Evolutionary conservation across 2,113 vertebrate species (phyloP).

Genomic region (Seriola aureovittata): DNA sequence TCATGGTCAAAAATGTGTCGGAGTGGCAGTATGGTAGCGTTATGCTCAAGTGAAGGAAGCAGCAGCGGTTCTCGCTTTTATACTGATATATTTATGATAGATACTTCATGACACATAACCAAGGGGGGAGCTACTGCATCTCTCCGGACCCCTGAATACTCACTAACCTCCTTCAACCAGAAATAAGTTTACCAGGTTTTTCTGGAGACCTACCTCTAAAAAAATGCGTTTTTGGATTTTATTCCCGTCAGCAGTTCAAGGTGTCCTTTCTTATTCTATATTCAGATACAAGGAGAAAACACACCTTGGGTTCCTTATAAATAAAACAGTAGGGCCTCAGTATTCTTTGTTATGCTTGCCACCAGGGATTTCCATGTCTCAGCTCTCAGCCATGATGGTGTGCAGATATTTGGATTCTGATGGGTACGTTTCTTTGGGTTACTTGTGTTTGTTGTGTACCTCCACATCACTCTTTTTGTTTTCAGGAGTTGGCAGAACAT

Average conservation of each 20-base stretch:
- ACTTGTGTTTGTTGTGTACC: conserved; percentile 51
- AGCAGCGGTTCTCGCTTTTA: background rate
- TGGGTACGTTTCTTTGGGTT: conserved; percentile 47
- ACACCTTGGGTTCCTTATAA: conserved; percentile 72
- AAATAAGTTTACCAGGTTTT: conserved; percentile 21
- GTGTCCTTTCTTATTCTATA: conserved; percentile 72
- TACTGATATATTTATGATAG: conserved; percentile 7
- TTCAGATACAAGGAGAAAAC: conserved; percentile 58
- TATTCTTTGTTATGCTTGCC: conserved; percentile 69
- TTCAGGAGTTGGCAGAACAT: conserved; percentile 63
- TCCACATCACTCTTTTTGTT: conserved; percentile 50
- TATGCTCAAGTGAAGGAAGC: background rate
- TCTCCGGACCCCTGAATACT: conserved; percentile 1
- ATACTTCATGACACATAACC: background rate
- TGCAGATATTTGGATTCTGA: conserved; percentile 66
- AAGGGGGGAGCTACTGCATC: conserved; percentile 10
- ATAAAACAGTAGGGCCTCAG: conserved; percentile 73
- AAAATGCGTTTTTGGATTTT: conserved; percentile 47
- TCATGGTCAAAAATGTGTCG: background rate
- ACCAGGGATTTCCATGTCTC: conserved; percentile 69
- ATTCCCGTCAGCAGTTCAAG: conserved; percentile 74
- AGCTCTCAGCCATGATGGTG: conserved; percentile 55
- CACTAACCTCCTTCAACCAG: conserved; percentile 20
- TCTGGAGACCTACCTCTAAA: conserved; percentile 45
- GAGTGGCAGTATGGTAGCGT: background rate